Evolutionary conservation across 53 echinoderm and acorn worm genomes (phyloP).

Genomic region (Luidia sarsii): DNA sequence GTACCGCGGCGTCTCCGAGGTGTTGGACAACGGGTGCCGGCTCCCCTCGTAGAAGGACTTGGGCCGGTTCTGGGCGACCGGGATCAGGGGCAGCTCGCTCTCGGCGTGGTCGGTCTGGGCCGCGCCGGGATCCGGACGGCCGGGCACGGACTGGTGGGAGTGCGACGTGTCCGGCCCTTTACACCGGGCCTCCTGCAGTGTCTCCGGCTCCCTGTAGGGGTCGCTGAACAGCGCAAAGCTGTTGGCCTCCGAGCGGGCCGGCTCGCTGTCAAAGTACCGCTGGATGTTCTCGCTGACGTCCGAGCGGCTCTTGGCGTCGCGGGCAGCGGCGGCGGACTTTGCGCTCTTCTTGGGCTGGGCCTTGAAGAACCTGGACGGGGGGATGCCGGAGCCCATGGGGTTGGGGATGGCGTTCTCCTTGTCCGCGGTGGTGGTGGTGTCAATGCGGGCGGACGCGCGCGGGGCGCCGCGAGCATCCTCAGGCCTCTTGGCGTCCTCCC

Average conservation of each 20-base stretch:
- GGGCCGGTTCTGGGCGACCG: slow-evolving; percentile 9
- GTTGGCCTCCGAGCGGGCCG: slow-evolving; percentile 14
- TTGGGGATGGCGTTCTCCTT: slow-evolving; percentile 43
- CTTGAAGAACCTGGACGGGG: slow-evolving; percentile 57
- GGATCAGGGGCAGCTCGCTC: slow-evolving; percentile 38
- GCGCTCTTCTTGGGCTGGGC: slow-evolving; percentile 12
- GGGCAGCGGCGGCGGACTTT: not conserved
- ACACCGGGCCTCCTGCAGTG: slow-evolving; percentile 9
- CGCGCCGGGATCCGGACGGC: slow-evolving; percentile 1
- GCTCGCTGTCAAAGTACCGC: slow-evolving; percentile 40
- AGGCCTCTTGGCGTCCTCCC: slow-evolving; percentile 13
- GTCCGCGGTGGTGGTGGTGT: not conserved
- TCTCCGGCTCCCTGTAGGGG: not conserved
- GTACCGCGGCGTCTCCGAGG: slow-evolving; percentile 53
- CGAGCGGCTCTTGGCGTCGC: slow-evolving; percentile 10
- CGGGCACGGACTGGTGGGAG: not conserved
- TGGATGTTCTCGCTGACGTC: slow-evolving; percentile 26
- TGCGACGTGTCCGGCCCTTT: not conserved
- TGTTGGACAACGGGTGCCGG: slow-evolving; percentile 58
- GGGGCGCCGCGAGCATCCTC: not conserved
- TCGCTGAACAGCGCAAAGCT: slow-evolving; percentile 43
- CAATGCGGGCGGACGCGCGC: not conserved
- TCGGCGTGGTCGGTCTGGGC: not conserved
- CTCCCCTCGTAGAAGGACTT: slow-evolving; percentile 32
- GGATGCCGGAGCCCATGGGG: slow-evolving; percentile 39